Base-by-base conservation (phyloP, 2,113 vertebrate species). In the Argyrosomus japonicus region DNA sequence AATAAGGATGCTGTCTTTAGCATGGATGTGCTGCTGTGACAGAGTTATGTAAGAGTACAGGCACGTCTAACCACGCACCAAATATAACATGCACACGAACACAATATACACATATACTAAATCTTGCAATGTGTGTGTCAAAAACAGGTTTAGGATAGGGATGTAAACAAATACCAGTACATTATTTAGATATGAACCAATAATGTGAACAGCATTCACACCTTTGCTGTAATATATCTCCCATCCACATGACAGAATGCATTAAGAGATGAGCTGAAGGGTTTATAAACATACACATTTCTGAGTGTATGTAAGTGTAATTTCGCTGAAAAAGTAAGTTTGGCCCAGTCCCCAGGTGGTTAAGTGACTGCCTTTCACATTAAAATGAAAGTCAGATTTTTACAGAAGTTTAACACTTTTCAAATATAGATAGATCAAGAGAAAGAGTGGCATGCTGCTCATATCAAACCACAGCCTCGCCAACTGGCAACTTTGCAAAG, bases 11-110 rank as follows among this genome's bases (percentile, higher is more conserved):
- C 48, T 17, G 60, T 79, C 64, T 78, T 77, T 12, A 53, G 68
- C 13, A 19, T 25, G 25, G 19, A 74, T 23, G 23, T 13, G 69
- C 77, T 79, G 80, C 47, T 76, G 54, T 56, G 77, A 51, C 32
- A 58, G 57, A 78, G 77, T 89, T 89, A 89, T 72, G 69, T 72
- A 92, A 92, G 51, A 82, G 65, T 25, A 64, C 58, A 78, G 60
- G 81, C 57, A 8, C 47, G 36, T 68, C 19, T 60, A 29, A 90
- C 60, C 40, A 78, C 53, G 67, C 54, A 81, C 21, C 23, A 61
- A 54, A 68, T 77, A 40, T 43, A 84, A 73, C 32, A 75, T 48
- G 50, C 54, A 50, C 10, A 58, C 29, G 43, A 23, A 67, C 29
- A 61, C 13, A 36, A 48, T 12, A 61, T 17, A 48, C 10, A 68